These are phyloP conservation scores for Loriculus beryllinus DNA, from an alignment of 2,797 vertebrate genomes.

Conservation along the genomic window DNA sequence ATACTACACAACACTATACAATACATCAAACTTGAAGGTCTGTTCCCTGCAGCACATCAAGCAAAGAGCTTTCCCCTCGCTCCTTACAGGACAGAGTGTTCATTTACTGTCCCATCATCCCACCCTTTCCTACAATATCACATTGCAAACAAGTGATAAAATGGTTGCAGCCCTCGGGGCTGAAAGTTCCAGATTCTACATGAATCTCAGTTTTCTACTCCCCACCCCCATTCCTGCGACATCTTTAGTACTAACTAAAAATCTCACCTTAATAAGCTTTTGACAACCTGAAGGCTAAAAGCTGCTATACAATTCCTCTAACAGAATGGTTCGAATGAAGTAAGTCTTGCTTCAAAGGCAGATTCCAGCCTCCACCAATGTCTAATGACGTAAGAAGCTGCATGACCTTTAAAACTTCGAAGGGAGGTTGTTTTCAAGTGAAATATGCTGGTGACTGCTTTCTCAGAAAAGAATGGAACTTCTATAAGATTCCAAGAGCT, in stretches of 20 bases:
- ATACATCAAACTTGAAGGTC: neutral
- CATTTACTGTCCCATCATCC: neutral
- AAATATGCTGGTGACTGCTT: neutral
- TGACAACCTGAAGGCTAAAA: neutral
- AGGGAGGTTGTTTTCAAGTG: neutral
- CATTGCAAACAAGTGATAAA: neutral
- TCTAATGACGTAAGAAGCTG: neutral
- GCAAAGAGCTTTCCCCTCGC: neutral
- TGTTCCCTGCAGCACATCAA: neutral
- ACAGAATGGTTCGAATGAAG: neutral
- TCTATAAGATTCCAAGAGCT: neutral
- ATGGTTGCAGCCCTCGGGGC: neutral
- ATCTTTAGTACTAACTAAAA: neutral
- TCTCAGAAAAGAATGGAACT: neutral
- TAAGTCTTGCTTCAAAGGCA: neutral
- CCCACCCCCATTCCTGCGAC: neutral
- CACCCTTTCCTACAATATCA: neutral
- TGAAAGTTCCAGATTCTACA: neutral
- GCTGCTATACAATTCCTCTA: neutral
- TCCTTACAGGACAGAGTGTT: neutral
- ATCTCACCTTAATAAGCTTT: neutral
- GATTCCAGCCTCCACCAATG: neutral
- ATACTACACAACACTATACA: accelerated
- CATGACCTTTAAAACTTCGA: neutral
- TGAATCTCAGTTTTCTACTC: neutral